Evolutionary conservation across 1,140 invertebrate species (phyloP).

Genomic region (Anoplolepis gracilipes): DNA sequence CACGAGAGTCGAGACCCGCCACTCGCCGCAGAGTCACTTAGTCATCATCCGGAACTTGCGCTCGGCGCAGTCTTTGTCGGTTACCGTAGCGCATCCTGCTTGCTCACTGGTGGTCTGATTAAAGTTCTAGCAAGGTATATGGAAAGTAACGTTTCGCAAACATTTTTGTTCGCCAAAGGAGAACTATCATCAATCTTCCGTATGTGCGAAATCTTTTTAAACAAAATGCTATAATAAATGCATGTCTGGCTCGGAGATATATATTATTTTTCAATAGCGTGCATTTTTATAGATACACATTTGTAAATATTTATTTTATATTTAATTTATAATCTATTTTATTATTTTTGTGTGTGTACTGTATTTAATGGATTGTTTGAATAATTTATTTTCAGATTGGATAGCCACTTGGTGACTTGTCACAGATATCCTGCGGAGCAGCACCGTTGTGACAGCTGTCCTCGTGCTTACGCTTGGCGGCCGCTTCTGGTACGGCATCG

Average conservation of each 20-base stretch:
- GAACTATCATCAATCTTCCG: not conserved
- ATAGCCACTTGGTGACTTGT: slow-evolving; percentile 91
- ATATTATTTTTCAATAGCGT: no score
- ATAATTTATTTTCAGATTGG: slow-evolving; percentile 89
- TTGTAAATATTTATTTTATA: not conserved
- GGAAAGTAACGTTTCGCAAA: not conserved
- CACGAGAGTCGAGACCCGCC: slow-evolving; percentile 49
- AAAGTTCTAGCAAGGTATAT: not conserved
- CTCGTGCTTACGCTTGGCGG: slow-evolving; percentile 93
- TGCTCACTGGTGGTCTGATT: slow-evolving; percentile 23
- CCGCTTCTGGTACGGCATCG: slow-evolving; percentile 94
- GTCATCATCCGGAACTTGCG: slow-evolving; percentile 72
- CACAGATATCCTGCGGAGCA: slow-evolving; percentile 92
- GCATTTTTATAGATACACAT: no score
- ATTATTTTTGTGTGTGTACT: not conserved
- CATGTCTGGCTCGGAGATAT: not conserved
- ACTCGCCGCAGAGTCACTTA: slow-evolving; percentile 73
- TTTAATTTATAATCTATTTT: not conserved
- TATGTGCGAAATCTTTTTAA: not conserved
- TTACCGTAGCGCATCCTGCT: slow-evolving; percentile 43
- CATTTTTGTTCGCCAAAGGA: not conserved
- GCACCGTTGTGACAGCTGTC: slow-evolving; percentile 94
- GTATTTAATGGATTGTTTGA: not conserved
- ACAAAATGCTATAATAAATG: not conserved
- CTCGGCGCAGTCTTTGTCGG: slow-evolving; percentile 63